phyloP scores from a whole-genome alignment of 2,797 vertebrate species.

The Sebastiscus tertius region DNA sequence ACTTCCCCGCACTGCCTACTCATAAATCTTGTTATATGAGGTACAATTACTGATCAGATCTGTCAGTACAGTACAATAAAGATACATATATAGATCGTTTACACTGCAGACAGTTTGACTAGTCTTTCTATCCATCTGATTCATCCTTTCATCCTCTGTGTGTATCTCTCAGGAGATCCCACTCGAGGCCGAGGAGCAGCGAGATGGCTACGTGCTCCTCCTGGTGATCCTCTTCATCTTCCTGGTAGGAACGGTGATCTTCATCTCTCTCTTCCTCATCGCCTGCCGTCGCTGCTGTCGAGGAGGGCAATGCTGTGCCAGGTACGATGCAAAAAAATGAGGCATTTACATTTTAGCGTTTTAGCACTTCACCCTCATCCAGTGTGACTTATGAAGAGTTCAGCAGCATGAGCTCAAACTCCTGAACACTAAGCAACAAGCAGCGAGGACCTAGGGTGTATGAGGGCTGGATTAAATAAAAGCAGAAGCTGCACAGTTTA shows the following conservation, averaged over 20 bases:
- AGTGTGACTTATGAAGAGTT: background rate
- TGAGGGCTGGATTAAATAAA: conserved; percentile 2
- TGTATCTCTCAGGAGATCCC: conserved; percentile 70
- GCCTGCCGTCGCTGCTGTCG: conserved; percentile 88
- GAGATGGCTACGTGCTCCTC: conserved; percentile 90
- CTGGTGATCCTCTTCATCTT: conserved; percentile 91
- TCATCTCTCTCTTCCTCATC: conserved; percentile 89
- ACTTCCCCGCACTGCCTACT: background rate
- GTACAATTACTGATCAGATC: no score
- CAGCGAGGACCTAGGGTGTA: background rate
- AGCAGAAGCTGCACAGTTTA: conserved; percentile 21
- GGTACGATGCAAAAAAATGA: conserved; percentile 76
- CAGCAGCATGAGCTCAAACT: background rate
- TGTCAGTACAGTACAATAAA: background rate
- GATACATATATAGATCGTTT: background rate
- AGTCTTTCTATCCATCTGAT: background rate
- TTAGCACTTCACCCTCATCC: background rate
- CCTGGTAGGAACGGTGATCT: conserved; percentile 89
- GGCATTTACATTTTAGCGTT: background rate
- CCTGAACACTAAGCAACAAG: background rate
- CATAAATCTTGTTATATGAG: background rate
- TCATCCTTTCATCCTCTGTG: background rate
- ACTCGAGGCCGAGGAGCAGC: conserved; percentile 69
- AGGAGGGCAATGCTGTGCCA: conserved; percentile 83
- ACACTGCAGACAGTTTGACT: background rate